Percentiles rank a stretch among this genome's conserved stretches.
Evolutionary conservation across 1,140 invertebrate genomes (phyloP).

Genomic region (Cyclargus thomasi): DNA sequence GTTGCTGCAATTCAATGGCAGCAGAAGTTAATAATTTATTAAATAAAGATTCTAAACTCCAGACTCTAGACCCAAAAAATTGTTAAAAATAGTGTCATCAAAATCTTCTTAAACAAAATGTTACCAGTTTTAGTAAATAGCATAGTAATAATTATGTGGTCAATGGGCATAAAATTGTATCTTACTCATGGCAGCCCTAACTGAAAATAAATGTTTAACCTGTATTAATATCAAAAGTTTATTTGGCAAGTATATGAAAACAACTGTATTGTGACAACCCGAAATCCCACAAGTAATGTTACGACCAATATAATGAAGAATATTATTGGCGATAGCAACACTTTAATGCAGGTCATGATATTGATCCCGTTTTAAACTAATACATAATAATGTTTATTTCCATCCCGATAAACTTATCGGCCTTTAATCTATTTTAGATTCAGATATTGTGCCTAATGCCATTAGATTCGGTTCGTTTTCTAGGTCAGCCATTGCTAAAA

Average conservation of each 20-base stretch:
- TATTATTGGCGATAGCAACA: conserved; percentile 20
- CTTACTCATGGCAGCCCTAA: no score
- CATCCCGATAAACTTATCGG: conserved; percentile 12
- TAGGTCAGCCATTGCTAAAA: not conserved
- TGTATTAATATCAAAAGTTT: not conserved
- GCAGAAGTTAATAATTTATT: no score
- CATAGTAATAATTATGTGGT: no score
- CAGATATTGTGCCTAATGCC: conserved; percentile 9
- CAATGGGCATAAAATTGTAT: no score
- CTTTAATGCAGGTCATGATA: conserved; percentile 29
- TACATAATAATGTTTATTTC: conserved; percentile 22
- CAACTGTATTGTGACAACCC: not conserved
- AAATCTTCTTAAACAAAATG: no score
- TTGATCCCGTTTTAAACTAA: conserved; percentile 24
- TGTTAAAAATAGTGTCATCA: no score
- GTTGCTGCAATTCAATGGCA: no score
- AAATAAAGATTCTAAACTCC: no score
- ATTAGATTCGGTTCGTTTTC: not conserved
- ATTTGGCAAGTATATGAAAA: not conserved
- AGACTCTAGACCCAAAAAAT: no score
- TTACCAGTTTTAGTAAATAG: no score
- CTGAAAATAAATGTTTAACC: no score
- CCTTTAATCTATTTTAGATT: conserved; percentile 16
- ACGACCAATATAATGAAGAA: not conserved
- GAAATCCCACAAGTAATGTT: not conserved